Evolutionary conservation across 2,113 vertebrate species (phyloP), one percentile per base, ranked within the genome.

Genomic region (Tapirus terrestris): DNA sequence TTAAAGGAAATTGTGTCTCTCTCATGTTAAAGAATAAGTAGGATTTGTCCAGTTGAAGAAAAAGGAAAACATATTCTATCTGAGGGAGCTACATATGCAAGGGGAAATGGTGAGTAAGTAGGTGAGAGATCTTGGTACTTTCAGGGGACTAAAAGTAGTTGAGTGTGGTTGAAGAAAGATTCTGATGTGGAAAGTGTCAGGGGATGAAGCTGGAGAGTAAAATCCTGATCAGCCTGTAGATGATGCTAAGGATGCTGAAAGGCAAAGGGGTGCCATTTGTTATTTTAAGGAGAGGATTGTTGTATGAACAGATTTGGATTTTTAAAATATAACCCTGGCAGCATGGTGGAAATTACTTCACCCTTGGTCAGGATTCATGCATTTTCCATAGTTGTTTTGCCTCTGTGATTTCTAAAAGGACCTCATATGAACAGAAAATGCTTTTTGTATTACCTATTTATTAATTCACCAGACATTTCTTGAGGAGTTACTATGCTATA

Each of bases 321-420:
- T 93, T 75, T 13, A 72, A 72, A 93, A 60, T 36, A 82, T 14
- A 86, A 73, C 13, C 27, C 45, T 61, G 75, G 87, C 18, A 60
- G 25, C 13, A 0, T 48, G 63, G 51, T 68, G 25, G 61, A 63
- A 86, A 43, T 94, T 21, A 51, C 43, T 89, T 92, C 45, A 92
- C 11, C 83, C n/a, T 67, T 83, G 58, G 89, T 91, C 60, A 89
- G 79, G 65, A 45, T 84, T 94, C 33, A 1, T 84, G 21, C 70
- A 43, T 92, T 91, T 90, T 87, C 77, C 21, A n/a, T 80, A 65
- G 45, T 48, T 83, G 18, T 58, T 83, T 83, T 63, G 18, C 33
- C 51, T 94, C 63, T 51, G 9, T 70, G 76, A 89, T 76, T 72
- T 91, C 95, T 86, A 65, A 82, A 73, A 92, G 56, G 58, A 77